These are phyloP conservation scores for Saccostrea echinata DNA, from an alignment of 1,140 invertebrate species.

Conservation along the genomic window DNA sequence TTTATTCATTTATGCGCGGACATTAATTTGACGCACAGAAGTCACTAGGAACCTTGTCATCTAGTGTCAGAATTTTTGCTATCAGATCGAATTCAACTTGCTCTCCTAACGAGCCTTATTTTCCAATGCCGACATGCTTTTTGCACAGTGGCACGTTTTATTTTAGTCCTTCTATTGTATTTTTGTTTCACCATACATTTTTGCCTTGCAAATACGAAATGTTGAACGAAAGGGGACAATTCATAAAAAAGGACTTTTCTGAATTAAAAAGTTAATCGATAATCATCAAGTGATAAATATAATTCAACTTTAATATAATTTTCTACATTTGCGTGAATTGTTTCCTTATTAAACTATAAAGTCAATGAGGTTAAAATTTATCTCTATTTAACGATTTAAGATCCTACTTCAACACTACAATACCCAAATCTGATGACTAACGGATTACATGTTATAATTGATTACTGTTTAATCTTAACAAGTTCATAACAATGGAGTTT, in stretches of 20 bases:
- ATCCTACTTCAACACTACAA: no score
- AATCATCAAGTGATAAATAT: no score
- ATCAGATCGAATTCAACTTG: not conserved
- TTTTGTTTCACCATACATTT: not conserved
- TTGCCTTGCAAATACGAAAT: not conserved
- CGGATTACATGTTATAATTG: no score
- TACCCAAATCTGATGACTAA: no score
- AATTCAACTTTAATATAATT: no score
- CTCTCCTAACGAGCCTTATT: not conserved
- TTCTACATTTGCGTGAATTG: no score
- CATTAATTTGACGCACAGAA: not conserved
- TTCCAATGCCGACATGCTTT: not conserved
- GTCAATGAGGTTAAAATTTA: no score
- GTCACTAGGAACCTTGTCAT: not conserved
- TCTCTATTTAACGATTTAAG: no score
- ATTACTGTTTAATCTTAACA: not conserved
- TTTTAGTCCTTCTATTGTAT: not conserved
- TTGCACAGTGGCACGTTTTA: not conserved
- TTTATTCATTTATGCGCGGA: not conserved
- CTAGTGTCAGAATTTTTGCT: not conserved
- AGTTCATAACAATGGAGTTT: not conserved
- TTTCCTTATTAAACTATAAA: no score
- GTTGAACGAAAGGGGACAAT: not conserved
- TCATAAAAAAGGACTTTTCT: not conserved
- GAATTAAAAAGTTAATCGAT: no score